Evolutionary conservation across 2,797 vertebrate species (phyloP), one percentile per base, ranked within the genome.

Genomic region (Cirrhinus molitorella): DNA sequence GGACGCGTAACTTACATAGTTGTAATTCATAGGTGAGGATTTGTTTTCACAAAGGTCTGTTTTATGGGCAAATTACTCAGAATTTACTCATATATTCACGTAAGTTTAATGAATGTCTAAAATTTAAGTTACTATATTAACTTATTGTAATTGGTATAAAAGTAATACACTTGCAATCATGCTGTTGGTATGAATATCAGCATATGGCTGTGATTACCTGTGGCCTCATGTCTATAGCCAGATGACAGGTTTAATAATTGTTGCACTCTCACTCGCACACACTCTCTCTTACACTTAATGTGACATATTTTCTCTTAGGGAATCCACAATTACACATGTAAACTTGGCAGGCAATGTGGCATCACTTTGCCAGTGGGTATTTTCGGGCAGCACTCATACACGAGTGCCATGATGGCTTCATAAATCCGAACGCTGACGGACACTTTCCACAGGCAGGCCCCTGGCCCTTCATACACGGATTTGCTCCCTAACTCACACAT

Each of bases 351-450:
- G 31, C 14, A 10, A 23, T 67, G 79, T 85, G 70, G 82, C 66
- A 73, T 71, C 23, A 59, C 7, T 23, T 67, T 87, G 80, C 72
- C 78, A 84, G 61, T 40, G 72, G 76, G 66, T 51, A 83, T 70
- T 57, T 72, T 81, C 67, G 74, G 81, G 34, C 74, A 78, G 47
- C 25, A 9, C 47, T 73, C 34, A 70, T 43, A 82, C 74, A 80
- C 51, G 40, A 13, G 68, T 53, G 45, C 34, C 16, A 49, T 28
- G 74, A 81, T n/a, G 76, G 74, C 78, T 73, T 80, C 45, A 77
- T 89, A 87, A 89, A 89, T 86, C 86, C 34, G 63, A 81, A 67
- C 51, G 57, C 85, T 77, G 77, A 84, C 57, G 43, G 83, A 76
- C 72, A 85, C 63, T 57, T 80, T 76, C 23, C 63, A 76, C 31